Base-by-base conservation (phyloP, 2,888 invertebrate genomes). In the Napeogenes sylphis region DNA sequence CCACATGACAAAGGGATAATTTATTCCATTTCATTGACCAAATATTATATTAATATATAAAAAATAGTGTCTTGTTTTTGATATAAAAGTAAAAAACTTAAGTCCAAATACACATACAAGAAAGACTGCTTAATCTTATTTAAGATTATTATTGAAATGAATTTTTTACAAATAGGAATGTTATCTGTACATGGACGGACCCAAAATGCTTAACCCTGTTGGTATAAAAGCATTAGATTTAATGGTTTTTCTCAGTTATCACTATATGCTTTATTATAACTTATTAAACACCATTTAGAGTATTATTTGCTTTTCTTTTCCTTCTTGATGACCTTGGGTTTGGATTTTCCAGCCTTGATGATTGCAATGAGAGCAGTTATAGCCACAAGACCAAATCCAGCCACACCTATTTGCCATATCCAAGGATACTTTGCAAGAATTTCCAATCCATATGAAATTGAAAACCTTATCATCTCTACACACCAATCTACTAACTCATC, bases 401-500 rank as follows among this genome's bases (percentile, higher is more conserved):
- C 68, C 13, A 75, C 63, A 32, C 89, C 89, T 61, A 90, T 86
- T 74, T 89, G 89, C 91, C 90, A 91, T 55, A 91, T 81, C 90
- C 90, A 91, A 12, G 91, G 91, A 73, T 91, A 75, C 70, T 82
- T 76, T 2, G 78, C 74, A 54, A 91, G 74, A 45, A 90, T 73
- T 3, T 86, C 82, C 12, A 89, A 64, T 32, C 80, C 87, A 68
- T 82, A 79, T 30, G 80, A 81, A 38, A 90, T 74, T 58, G 83
- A 70, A 54, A 78, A 76, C 71, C 84, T 87, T 30, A 91, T 80
- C 73, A 84, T 81, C 64, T 84, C 84, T 10, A 91, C 89, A 71
- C 84, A 85, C 86, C 85, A 87, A 65, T 90, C 85, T 6, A 91
- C 90, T 33, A 87, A 57, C 64, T 91, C 91, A 70, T 91, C 91